Evolutionary conservation across 1,140 invertebrate species (phyloP).

Genomic region (Acromyrmex echinatior): DNA sequence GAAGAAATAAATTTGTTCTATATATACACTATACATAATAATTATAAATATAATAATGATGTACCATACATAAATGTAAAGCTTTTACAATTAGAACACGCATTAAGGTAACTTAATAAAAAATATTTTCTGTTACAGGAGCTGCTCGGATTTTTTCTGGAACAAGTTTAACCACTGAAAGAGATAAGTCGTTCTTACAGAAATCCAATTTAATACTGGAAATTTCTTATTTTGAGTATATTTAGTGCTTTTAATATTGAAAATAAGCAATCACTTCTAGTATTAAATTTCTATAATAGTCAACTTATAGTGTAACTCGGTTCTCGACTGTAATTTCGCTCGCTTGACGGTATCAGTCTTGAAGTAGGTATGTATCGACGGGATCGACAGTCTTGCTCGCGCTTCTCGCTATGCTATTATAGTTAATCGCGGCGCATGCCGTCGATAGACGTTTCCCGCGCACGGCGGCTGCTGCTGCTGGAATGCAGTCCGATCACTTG

Average conservation of each 20-base stretch:
- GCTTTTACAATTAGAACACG: not conserved
- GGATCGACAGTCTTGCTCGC: constrained; percentile 31
- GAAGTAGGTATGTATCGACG: constrained; percentile 5
- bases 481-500: constrained; percentile 84
- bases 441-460: constrained; percentile 56
- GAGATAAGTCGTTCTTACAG: no score
- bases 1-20: not conserved
- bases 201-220: no score
- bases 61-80: not conserved
- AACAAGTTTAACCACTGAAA: not conserved
- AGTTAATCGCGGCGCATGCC: constrained; percentile 67
- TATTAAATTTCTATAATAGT: no score
- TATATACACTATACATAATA: not conserved
- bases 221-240: no score
- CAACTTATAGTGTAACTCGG: not conserved
- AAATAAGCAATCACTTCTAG: no score
- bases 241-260: no score
- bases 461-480: constrained; percentile 74
- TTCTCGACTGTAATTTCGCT: not conserved
- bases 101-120: not conserved
- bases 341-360: not conserved
- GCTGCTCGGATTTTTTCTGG: not conserved
- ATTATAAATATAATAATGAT: not conserved
- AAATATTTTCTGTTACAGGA: constrained; percentile 6
- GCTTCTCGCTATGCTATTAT: constrained; percentile 61